Base-by-base conservation (phyloP, 1,140 invertebrate species). In the Drosophila elegans region DNA sequence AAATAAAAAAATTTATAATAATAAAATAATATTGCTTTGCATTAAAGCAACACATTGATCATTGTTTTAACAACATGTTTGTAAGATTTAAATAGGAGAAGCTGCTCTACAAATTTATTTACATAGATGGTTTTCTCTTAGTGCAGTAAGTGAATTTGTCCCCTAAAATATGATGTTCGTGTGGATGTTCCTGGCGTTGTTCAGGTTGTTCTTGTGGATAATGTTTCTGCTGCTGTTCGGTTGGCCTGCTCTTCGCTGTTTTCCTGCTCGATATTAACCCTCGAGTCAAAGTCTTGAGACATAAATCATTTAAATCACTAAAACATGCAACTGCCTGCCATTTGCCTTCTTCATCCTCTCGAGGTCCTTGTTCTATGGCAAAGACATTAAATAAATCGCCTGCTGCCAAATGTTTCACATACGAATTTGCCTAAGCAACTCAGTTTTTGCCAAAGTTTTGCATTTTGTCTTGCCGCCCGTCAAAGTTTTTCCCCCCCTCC, bases 321-420 rank as follows among this genome's bases (percentile, higher is more conserved):
- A 66, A 84, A 89, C 84, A 83, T 89, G 84, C 84, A 89, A 72
- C 77, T 89, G 84, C 77, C 59, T 63, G 53, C 59, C 46, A 57
- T 7, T 44, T 13, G 34, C 53, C 41, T 48, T 39, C 41, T 44
- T 51, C n/a, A 10, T 21, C 51, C 54, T 39, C 29, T 32, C 7
- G 25, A 42, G 41, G 52, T 44, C 59, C 53, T 45, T 41, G 27
- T 62, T 51, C 74, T 54, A 75, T 74, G 74, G 69, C 75, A 83
- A 78, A 89, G 84, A 89, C 84, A 89, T 89, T 89, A 89, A 89
- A 89, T 89, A 89, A 89, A 89, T 89, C 84, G 84, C 80, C 71
- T 88, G 84, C 61, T 89, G 84, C 84, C 84, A 89, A 89, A 89
- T 89, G 84, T 90, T 80, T 89, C 84, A 80, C 77, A 89, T 89